Evolutionary conservation across 1,140 invertebrate species (phyloP).

Genomic region (Limonius californicus): DNA sequence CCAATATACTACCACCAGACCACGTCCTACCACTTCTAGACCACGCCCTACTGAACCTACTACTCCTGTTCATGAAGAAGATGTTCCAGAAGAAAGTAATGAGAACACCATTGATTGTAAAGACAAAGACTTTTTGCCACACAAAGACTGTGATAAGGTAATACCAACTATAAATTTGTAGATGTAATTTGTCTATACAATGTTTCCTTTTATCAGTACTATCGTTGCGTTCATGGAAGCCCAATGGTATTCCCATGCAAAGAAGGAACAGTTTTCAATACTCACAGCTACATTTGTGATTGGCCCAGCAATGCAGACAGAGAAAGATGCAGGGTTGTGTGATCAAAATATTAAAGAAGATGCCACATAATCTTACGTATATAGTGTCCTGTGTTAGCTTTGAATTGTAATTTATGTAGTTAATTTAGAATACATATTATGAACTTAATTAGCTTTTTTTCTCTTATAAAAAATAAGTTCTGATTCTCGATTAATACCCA

Average conservation of each 20-base stretch:
- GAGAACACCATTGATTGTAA: conserved; percentile 52
- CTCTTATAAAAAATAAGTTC: too few relatives aligned
- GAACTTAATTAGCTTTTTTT: too few relatives aligned
- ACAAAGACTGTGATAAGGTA: conserved; percentile 62
- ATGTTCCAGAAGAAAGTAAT: conserved; percentile 47
- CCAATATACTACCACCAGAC: conserved; percentile 26
- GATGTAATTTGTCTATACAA: not conserved
- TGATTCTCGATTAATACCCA: too few relatives aligned
- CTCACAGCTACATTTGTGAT: conserved; percentile 64
- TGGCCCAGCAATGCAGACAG: conserved; percentile 72
- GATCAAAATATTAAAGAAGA: too few relatives aligned
- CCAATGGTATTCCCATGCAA: conserved; percentile 67
- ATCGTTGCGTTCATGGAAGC: conserved; percentile 72
- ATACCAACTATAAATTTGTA: conserved; percentile 8
- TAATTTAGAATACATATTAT: too few relatives aligned
- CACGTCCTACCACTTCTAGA: conserved; percentile 38
- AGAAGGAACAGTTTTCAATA: conserved; percentile 71
- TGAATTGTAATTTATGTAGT: too few relatives aligned
- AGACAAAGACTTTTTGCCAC: conserved; percentile 61
- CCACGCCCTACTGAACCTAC: too few relatives aligned
- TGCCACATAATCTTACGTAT: too few relatives aligned
- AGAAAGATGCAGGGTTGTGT: conserved; percentile 48
- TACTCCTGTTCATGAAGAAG: conserved; percentile 35
- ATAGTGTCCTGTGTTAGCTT: too few relatives aligned
- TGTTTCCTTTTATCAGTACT: conserved; percentile 59